Evolutionary conservation across 2,797 vertebrate genomes (phyloP).

Genomic region (Sebastolobus altivelis): DNA sequence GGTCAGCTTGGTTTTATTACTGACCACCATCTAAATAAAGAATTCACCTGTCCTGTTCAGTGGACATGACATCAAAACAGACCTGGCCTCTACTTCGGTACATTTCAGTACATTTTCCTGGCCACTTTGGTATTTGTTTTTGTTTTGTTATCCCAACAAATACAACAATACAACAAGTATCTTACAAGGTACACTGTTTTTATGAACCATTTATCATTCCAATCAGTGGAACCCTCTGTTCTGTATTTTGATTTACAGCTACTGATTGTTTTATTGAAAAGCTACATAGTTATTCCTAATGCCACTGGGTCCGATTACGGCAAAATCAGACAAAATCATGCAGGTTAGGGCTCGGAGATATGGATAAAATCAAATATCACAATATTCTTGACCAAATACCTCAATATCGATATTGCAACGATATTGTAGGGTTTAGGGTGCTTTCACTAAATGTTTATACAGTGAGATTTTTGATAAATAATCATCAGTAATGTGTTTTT

Average conservation of each 20-base stretch:
- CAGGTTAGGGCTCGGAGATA: too few species aligned
- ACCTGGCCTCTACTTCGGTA: not conserved
- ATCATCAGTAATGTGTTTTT: too few species aligned
- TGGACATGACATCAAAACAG: not conserved
- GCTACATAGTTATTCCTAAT: too few species aligned
- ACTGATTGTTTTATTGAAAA: not conserved
- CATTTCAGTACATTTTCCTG: not conserved
- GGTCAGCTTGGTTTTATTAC: conserved; percentile 13
- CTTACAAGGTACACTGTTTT: not conserved
- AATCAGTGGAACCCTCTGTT: not conserved
- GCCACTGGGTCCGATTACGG: too few species aligned
- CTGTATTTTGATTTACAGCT: not conserved
- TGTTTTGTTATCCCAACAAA: not conserved
- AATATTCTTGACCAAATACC: too few species aligned
- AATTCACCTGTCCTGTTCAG: not conserved
- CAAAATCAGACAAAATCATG: too few species aligned
- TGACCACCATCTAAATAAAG: conserved; percentile 16
- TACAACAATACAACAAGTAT: too few species aligned
- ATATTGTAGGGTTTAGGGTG: too few species aligned
- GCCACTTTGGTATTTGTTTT: not conserved
- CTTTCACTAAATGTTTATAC: too few species aligned
- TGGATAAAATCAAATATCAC: too few species aligned
- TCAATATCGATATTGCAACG: too few species aligned
- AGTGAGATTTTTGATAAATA: too few species aligned
- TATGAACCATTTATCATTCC: not conserved